Base-by-base conservation (phyloP, 2,113 vertebrate genomes). In the Himantopus leucocephalus region DNA sequence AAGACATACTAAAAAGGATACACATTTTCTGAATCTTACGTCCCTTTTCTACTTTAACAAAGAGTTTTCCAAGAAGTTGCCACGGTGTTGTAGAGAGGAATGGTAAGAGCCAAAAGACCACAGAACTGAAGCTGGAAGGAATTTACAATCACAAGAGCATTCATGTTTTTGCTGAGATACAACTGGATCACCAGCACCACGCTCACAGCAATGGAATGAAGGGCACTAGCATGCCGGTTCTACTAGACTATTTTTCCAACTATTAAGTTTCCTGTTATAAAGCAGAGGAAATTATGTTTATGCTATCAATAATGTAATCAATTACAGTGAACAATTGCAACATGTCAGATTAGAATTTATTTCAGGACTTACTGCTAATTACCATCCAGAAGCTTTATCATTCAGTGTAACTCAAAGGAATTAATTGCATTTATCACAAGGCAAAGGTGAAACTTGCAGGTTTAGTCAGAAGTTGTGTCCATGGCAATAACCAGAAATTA, bases 231-330 rank as follows among this genome's bases (percentile, higher is more conserved):
- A 12, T 2, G 5, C 43, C 45, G 56, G 30, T 67, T 66, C 62
- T 41, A 18, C 58, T n/a, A 30, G 43, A 52, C 45, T 70, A 26
- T 84, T 93, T 83, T 77, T 14, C 53, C 59, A 78, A 7, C 62
- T 34, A 95, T 91, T 92, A 78, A 91, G 63, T 88, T 94, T 88
- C 85, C 48, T 90, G 77, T 32, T 92, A 71, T 26, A 82, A 96
- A 75, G 48, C 64, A 85, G 67, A 74, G 56, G 64, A 93, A 97
- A 96, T 95, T 90, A 85, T 73, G 45, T 88, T 97, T 94, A 93
- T 18, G 10, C 72, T 90, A 91, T 88, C 91, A 90, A 91, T 94
- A 94, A 85, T 9, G 3, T 41, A 94, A 96, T 96, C 72, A 94
- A 77, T 92, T 92, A 89, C 9, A 62, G 56, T 14, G 64, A 95